phyloP scores from a whole-genome alignment of 1,140 invertebrate genomes.

The Drosophila cardini region DNA sequence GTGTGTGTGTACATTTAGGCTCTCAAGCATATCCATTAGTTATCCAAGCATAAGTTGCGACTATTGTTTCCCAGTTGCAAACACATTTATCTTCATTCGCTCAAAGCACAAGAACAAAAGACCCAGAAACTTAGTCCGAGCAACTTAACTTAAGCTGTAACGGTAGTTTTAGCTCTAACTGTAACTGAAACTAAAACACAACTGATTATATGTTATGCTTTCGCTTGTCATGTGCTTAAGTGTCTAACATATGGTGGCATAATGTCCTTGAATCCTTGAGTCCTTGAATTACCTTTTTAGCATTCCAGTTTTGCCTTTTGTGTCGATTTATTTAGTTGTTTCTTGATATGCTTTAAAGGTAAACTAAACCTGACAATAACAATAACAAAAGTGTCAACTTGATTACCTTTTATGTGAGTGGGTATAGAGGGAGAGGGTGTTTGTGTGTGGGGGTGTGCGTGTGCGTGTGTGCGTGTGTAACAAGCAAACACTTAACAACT shows the following conservation, averaged over 20 bases:
- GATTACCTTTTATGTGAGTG: conserved; percentile 27
- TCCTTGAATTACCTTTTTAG: conserved; percentile 6
- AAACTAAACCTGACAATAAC: conserved; percentile 33
- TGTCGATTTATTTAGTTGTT: conserved; percentile 16
- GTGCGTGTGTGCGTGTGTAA: conserved; percentile 26
- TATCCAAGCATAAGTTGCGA: conserved; percentile 38
- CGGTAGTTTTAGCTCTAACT: not conserved
- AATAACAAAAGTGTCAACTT: conserved; percentile 40
- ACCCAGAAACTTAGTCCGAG: conserved; percentile 8
- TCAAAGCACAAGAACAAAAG: conserved; percentile 36
- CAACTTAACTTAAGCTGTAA: conserved; percentile 12
- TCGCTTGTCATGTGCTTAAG: not conserved
- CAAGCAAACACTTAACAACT: conserved; percentile 49
- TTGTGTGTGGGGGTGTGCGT: not conserved
- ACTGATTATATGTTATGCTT: conserved; percentile 9
- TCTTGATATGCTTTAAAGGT: conserved; percentile 19
- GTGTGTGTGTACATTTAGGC: conserved; percentile 14
- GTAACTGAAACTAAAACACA: not conserved
- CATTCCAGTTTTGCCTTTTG: not conserved
- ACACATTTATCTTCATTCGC: conserved; percentile 44
- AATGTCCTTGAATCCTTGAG: conserved; percentile 10
- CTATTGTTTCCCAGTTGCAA: conserved; percentile 9
- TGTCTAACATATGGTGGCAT: conserved; percentile 16
- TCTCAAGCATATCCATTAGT: conserved; percentile 32
- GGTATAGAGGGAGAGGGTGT: too few relatives aligned